Conservation (phyloP, 2,888 invertebrate genomes). For the Crioceris asparagi region DNA sequence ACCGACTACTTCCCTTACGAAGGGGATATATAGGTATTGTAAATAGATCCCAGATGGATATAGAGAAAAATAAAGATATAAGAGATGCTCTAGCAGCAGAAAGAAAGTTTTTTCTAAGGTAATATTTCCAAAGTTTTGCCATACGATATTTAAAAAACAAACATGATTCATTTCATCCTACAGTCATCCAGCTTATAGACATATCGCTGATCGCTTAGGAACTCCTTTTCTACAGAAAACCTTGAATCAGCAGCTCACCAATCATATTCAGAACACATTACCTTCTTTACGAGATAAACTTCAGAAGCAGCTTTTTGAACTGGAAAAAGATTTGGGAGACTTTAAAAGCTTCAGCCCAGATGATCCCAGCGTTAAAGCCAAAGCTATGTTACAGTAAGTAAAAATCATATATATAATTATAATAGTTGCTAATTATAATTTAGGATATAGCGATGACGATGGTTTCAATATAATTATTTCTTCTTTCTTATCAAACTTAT, state of each 20-base stretch:
- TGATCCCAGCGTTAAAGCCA: conserved; percentile 97
- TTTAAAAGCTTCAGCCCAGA: conserved; percentile 97
- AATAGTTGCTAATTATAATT: too few relatives aligned
- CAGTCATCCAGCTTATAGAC: conserved; percentile 89
- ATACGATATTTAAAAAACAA: too few relatives aligned
- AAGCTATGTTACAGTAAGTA: conserved; percentile 97
- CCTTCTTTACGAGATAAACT: conserved; percentile 90
- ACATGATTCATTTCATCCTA: conserved; percentile 13
- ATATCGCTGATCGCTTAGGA: conserved; percentile 94
- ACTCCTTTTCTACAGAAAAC: conserved; percentile 95
- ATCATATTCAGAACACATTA: conserved; percentile 96
- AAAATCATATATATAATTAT: too few relatives aligned
- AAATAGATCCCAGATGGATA: conserved; percentile 97
- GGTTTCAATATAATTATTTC: too few relatives aligned
- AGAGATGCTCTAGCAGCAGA: conserved; percentile 88
- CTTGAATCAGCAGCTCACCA: conserved; percentile 95
- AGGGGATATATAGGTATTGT: conserved; percentile 98
- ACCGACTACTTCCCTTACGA: conserved; percentile 85
- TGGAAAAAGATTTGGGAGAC: conserved; percentile 98
- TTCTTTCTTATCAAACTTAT: too few relatives aligned
- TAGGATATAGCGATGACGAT: too few relatives aligned
- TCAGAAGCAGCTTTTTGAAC: conserved; percentile 85
- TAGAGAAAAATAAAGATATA: conserved; percentile 96
- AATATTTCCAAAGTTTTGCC: too few relatives aligned
- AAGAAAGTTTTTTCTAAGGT: conserved; percentile 93